Evolutionary conservation across 2,797 vertebrate species (phyloP).

Genomic region (Eidolon dupreanum): DNA sequence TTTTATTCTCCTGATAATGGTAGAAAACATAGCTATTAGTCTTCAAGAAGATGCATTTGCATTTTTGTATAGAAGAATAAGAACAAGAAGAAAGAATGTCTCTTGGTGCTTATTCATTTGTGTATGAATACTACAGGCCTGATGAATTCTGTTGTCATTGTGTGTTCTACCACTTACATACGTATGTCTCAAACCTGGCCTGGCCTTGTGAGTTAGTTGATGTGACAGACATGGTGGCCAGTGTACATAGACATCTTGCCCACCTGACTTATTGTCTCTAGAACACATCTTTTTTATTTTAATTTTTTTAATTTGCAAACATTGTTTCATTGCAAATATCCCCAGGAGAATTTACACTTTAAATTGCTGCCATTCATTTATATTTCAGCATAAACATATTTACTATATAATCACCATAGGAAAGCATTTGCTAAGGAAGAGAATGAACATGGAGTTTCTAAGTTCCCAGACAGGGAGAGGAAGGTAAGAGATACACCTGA

Average conservation of each 20-base stretch:
- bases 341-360: not conserved
- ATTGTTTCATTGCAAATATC: not conserved
- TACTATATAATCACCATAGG: not conserved
- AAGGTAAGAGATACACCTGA: not conserved
- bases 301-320: not conserved
- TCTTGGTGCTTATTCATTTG: not conserved
- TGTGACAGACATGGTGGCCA: accelerated
- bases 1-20: not conserved
- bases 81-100: not conserved
- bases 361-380: not conserved
- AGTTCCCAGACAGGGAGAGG: not conserved
- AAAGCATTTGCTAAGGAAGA: not conserved
- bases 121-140: not conserved
- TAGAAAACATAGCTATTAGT: not conserved
- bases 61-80: not conserved
- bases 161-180: not conserved
- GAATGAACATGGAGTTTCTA: not conserved
- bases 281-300: not conserved
- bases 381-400: not conserved
- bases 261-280: not conserved
- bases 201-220: not conserved
- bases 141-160: not conserved
- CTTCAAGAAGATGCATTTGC: not conserved
- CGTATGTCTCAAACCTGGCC: not conserved
- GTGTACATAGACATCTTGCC: not conserved